Evolutionary conservation across 2,888 invertebrate genomes (phyloP).

Genomic region (Agrotis exclamationis): DNA sequence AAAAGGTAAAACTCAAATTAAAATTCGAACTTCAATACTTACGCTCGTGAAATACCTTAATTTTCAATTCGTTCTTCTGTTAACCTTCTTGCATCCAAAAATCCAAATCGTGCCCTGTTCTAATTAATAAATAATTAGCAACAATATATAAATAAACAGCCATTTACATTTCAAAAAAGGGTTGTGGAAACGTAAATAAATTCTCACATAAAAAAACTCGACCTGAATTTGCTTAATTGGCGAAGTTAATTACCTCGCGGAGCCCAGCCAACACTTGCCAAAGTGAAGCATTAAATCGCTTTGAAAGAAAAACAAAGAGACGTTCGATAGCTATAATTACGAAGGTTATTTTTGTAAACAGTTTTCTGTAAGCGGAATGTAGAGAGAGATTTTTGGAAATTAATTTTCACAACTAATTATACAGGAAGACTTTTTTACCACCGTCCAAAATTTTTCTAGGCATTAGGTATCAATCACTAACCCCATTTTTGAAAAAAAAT

Average conservation of each 20-base stretch:
- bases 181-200: slow-evolving; percentile 57
- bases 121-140: slow-evolving; percentile 58
- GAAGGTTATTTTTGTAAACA: slow-evolving; percentile 33
- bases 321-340: slow-evolving; percentile 41
- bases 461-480: too few species aligned
- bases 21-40: background rate
- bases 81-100: slow-evolving; percentile 39
- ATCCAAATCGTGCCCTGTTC: slow-evolving; percentile 35
- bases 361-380: background rate
- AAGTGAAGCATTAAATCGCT: slow-evolving; percentile 45
- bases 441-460: too few species aligned
- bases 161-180: slow-evolving; percentile 49
- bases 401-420: too few species aligned
- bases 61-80: slow-evolving; percentile 14
- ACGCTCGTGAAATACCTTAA: slow-evolving; percentile 1
- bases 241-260: slow-evolving; percentile 59
- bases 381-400: background rate
- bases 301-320: slow-evolving; percentile 45
- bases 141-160: slow-evolving; percentile 49
- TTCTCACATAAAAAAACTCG: slow-evolving; percentile 51
- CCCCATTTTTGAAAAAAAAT: too few species aligned
- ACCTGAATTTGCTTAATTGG: slow-evolving; percentile 61
- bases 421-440: too few species aligned
- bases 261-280: slow-evolving; percentile 50
- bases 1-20: background rate